Conservation (phyloP, 2,888 invertebrate genomes). For the Drosophila prolongata region DNA sequence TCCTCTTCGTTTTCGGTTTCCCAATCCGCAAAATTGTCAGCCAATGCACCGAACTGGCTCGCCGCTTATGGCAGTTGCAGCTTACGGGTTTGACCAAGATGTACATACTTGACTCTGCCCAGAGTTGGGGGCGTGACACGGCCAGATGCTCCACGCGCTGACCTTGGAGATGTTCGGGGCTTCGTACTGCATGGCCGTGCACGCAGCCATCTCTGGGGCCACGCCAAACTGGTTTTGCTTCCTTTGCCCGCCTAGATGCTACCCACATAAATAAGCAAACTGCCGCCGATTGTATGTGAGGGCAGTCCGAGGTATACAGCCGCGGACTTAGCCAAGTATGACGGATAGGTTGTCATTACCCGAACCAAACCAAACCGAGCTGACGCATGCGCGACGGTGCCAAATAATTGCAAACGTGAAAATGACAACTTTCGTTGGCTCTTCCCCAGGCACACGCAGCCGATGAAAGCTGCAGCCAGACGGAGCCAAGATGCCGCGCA, state of each 20-base stretch:
- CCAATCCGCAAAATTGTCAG: constrained; percentile 18
- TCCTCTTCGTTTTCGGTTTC: constrained; percentile 2
- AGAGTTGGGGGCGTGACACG: constrained; percentile 35
- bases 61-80: constrained; percentile 37
- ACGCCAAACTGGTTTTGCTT: constrained; percentile 45
- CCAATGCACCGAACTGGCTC: constrained; percentile 17
- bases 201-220: constrained; percentile 39
- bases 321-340: constrained; percentile 24
- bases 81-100: constrained; percentile 36
- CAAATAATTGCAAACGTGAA: constrained; percentile 17
- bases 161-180: constrained; percentile 25
- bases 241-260: constrained; percentile 29
- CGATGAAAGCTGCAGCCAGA: constrained; percentile 12
- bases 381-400: constrained; percentile 10
- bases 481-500: constrained; percentile 89
- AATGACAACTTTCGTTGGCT: constrained; percentile 8
- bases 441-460: constrained; percentile 5
- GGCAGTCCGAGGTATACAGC: constrained; percentile 5
- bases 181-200: constrained; percentile 26
- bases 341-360: constrained; percentile 35
- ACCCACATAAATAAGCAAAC: constrained; percentile 36
- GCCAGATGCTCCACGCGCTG: constrained; percentile 24
- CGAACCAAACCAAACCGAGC: constrained; percentile 4
- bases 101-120: constrained; percentile 14
- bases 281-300: constrained; percentile 6